Evolutionary conservation across 2,888 invertebrate genomes (phyloP).

Genomic region (Tineola bisselliella): DNA sequence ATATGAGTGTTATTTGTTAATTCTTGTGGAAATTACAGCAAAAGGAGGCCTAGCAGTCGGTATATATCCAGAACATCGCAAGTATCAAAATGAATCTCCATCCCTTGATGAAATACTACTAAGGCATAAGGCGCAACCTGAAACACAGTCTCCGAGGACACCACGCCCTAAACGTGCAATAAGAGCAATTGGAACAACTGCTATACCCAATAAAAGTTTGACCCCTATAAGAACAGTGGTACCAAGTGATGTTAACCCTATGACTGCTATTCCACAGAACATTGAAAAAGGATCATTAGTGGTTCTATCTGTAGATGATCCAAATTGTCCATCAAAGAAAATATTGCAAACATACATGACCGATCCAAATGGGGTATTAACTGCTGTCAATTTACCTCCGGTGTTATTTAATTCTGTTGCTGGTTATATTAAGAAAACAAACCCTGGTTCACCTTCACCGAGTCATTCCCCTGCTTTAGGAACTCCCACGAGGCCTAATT

Average conservation of each 20-base stretch:
- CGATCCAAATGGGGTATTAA: conserved; percentile 37
- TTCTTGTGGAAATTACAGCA: not conserved
- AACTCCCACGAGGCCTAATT: no score
- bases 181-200: no score
- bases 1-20: no score
- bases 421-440: conserved; percentile 43
- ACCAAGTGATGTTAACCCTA: conserved; percentile 19
- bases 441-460: not conserved
- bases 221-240: conserved; percentile 16
- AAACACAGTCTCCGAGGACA: no score
- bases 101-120: not conserved
- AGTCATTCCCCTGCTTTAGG: no score
- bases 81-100: not conserved
- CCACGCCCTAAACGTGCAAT: not conserved
- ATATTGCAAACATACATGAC: conserved; percentile 58
- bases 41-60: not conserved
- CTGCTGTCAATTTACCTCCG: conserved; percentile 43
- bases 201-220: not conserved
- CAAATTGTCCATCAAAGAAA: conserved; percentile 46
- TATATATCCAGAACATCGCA: not conserved
- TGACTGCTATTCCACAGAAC: conserved; percentile 34
- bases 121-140: no score
- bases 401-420: conserved; percentile 46
- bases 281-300: conserved; percentile 53
- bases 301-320: conserved; percentile 51